Base-by-base conservation (phyloP, 2,888 invertebrate species). In the Agrochola lota region DNA sequence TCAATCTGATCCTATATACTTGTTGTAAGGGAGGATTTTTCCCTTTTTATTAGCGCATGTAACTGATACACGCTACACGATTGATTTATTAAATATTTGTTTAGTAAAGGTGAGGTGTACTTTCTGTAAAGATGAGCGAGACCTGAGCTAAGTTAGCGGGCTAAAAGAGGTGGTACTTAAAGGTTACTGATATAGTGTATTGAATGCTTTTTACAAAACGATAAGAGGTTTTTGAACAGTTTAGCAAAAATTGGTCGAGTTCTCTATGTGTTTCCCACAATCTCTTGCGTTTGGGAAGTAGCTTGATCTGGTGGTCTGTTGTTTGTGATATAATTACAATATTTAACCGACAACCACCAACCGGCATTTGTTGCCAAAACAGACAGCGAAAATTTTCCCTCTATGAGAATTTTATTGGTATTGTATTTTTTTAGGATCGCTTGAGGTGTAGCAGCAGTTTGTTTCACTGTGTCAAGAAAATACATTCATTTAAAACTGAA, bases 21-120 rank as follows among this genome's bases (percentile, higher is more conserved):
- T 82, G 64, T 59, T 67, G 52, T 52, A 0, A 20, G 49, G 9
- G 17, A 52, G 26, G 7, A n/a, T 49, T 55, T 81, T 86, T 89
- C 90, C 88, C 86, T 90, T 90, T 91, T 91, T 91, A 89, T 90
- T 90, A 78, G 87, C 85, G 86, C 89, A 89, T 92, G 94, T 92
- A 94, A 94, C 90, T 90, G 94, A 94, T 94, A 94, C 93, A 93
- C 91, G 85, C 26, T 77, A 83, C 85, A 76, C 88, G 83, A 90
- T 89, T 90, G 90, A 91, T 92, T 91, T 91, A 81, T 26, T 78
- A 57, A 78, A 78, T 90, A 85, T 90, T 88, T 87, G 87, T 80
- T 83, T 69, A 46, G 64, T 68, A 57, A 75, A 75, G 46, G 66
- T 67, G 52, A 64, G 63, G 52, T 57, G 30, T 43, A 43, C 8